A percentile compares a stretch with the other conserved stretches of the same genome.
Conservation (phyloP, 2,888 invertebrate species). For the Charanyca ferruginea region DNA sequence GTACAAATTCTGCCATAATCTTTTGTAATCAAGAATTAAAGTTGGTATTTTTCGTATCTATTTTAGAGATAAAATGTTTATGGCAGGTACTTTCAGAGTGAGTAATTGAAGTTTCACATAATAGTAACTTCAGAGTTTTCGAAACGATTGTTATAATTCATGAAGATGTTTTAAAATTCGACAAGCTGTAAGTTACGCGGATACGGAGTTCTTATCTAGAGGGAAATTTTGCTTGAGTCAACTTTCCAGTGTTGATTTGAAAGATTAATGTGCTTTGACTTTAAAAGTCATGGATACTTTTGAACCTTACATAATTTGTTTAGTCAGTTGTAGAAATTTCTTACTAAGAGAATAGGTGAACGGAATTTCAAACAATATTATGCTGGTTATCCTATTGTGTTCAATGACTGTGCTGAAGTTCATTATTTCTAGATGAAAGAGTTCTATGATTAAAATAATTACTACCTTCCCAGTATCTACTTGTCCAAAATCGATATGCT, state of each 20-base stretch:
- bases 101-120: conserved; percentile 4
- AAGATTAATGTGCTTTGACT: conserved; percentile 46
- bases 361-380: neutral
- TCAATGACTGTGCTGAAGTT: too few relatives aligned
- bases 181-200: conserved; percentile 41
- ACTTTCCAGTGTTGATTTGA: conserved; percentile 49
- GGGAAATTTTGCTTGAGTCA: conserved; percentile 33
- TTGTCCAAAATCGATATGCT: neutral
- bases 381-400: neutral
- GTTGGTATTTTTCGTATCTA: neutral
- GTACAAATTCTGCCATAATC: too few relatives aligned
- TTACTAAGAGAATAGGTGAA: neutral
- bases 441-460: neutral
- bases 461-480: neutral
- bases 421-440: neutral
- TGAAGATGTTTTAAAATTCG: conserved; percentile 40
- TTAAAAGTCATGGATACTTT: conserved; percentile 30
- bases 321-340: conserved; percentile 18
- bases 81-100: neutral
- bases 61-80: neutral
- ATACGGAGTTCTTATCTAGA: conserved; percentile 35
- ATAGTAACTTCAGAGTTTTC: conserved; percentile 5
- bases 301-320: conserved; percentile 28
- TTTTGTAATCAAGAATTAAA: too few relatives aligned
- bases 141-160: conserved; percentile 36